Evolutionary conservation across 2,888 invertebrate genomes (phyloP), one percentile per base, ranked within the genome.

Genomic region (Temnothorax unifasciatus): DNA sequence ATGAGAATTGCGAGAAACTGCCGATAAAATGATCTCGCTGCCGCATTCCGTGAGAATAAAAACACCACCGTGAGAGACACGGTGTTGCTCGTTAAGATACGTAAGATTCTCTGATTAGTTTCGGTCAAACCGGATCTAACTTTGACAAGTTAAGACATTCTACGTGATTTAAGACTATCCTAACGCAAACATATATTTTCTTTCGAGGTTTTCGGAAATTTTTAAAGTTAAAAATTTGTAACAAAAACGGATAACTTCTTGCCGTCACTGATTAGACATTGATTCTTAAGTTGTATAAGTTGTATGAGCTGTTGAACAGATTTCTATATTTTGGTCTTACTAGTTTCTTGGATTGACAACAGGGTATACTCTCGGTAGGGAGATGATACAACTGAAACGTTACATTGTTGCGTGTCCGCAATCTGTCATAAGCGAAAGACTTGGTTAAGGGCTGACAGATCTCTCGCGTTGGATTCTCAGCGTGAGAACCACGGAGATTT

Each of bases 401-500:
- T 50, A 50, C 21, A 34, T 21, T 21, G 21, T 4, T 54, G 25
- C 50, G 21, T 63, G 38, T 69, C 15, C 47, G n/a, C 29, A 59
- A 41, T 66, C 59, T 61, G 38, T 54, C 41, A 34, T 54, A 18
- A 68, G 59, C 15, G 8, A 59, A 59, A 71, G 57, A 21, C 29
- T 59, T 9, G 3, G 4, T 21, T 57, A 69, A 71, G 50, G 61
- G 38, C 15, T 21, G 34, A 59, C 21, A 64, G 57, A 79, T 69
- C 25, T 63, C 25, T 44, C 38, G 38, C 25, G 38, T 0, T 75
- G 74, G 29, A 82, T 34, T 34, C 18, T 83, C 79, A 57, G 79
- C 64, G 84, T 76, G 92, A 92, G 90, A 92, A 89, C 90, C 91
- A 85, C 90, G 82, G 91, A 90, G 89, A 87, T 90, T 91, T 91